phyloP scores from a whole-genome alignment of 2,113 vertebrate species.

The Vulpes lagopus region DNA sequence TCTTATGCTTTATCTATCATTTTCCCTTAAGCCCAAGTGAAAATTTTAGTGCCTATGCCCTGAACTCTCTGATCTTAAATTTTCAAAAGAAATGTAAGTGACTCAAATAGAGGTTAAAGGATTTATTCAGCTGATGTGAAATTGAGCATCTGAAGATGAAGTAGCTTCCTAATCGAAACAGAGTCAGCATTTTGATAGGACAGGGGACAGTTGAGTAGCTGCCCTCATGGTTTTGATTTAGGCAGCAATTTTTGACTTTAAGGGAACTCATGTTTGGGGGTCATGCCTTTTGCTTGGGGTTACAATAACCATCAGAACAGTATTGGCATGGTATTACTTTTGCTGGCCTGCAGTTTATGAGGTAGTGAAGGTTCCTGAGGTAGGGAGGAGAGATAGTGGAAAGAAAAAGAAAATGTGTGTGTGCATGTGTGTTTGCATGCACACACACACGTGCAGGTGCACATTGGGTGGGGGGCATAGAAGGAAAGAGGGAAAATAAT shows the following conservation, averaged over 20 bases:
- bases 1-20: not conserved
- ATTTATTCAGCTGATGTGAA: not conserved
- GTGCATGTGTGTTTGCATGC: not conserved
- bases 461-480: fast-evolving
- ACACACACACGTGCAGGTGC: not conserved
- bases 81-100: conserved; percentile 23
- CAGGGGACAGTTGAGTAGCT: not conserved
- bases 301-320: not conserved
- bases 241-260: not conserved
- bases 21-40: not conserved
- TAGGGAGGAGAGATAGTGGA: not conserved
- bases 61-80: not conserved
- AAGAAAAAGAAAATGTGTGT: not conserved
- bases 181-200: not conserved
- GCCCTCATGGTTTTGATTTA: not conserved
- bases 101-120: not conserved
- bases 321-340: conserved; percentile 15
- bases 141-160: not conserved
- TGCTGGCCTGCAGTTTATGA: not conserved
- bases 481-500: not conserved
- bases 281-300: not conserved
- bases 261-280: not conserved
- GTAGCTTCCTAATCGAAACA: not conserved
- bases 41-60: not conserved
- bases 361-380: not conserved